phyloP scores from a whole-genome alignment of 2,797 vertebrate genomes.

The Chaetodon trifasciatus region DNA sequence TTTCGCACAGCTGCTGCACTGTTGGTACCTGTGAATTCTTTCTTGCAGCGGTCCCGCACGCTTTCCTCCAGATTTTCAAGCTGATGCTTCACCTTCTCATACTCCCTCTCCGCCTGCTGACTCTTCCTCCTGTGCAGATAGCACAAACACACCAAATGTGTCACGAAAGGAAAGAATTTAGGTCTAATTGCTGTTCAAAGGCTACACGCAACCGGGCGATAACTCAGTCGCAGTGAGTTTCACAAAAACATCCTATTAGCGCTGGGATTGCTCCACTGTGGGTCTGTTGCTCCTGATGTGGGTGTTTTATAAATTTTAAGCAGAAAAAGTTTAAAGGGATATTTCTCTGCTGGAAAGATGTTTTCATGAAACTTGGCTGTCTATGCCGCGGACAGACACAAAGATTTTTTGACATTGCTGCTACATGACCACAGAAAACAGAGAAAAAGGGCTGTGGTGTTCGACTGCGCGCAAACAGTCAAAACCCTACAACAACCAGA shows the following conservation, averaged over 20 bases:
- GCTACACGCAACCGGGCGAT: background rate
- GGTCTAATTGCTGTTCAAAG: slow-evolving; percentile 7
- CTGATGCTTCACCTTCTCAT: slow-evolving; percentile 97
- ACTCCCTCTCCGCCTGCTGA: slow-evolving; percentile 96
- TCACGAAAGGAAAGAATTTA: background rate
- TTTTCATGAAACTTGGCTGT: background rate
- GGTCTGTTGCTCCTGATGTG: background rate
- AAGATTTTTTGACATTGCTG: background rate
- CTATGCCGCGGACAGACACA: background rate
- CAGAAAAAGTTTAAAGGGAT: background rate
- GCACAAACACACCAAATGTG: slow-evolving; percentile 2
- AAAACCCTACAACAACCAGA: too few species aligned
- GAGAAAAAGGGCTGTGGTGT: too few species aligned
- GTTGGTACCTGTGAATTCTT: slow-evolving; percentile 95
- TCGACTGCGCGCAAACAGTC: too few species aligned
- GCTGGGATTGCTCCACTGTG: background rate
- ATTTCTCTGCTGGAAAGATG: too few species aligned
- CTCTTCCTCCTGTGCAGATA: slow-evolving; percentile 91
- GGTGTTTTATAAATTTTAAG: slow-evolving; percentile 29
- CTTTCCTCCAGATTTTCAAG: slow-evolving; percentile 97
- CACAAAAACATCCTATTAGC: slow-evolving; percentile 9
- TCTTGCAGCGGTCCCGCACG: slow-evolving; percentile 98
- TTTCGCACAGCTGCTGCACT: slow-evolving; percentile 14
- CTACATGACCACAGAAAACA: background rate
- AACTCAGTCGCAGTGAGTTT: background rate